These are phyloP conservation scores for Polypterus bichir DNA, from an alignment of 2,113 vertebrate genomes.

Conservation along the genomic window DNA sequence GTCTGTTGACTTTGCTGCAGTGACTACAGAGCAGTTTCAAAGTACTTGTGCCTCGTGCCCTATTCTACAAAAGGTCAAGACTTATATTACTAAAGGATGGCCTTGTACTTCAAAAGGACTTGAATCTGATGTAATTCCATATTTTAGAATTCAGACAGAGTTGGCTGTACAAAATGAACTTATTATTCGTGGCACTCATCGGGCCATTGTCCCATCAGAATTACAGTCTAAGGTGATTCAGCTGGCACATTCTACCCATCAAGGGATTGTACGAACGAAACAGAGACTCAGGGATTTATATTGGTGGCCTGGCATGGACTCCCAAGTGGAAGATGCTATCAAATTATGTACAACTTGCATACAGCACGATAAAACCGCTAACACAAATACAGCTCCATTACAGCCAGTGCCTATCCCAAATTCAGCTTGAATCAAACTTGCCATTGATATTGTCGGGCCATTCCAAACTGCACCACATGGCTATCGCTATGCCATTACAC, in stretches of 20 bases:
- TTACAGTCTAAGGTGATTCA: not conserved
- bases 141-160: not conserved
- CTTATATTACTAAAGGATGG: too few species aligned
- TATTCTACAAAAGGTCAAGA: too few species aligned
- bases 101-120: too few species aligned
- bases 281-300: not conserved
- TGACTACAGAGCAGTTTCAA: not conserved
- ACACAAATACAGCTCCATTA: too few species aligned
- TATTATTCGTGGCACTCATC: not conserved
- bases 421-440: too few species aligned
- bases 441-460: too few species aligned
- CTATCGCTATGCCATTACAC: too few species aligned
- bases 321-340: not conserved
- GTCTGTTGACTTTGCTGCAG: not conserved
- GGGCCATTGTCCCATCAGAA: not conserved
- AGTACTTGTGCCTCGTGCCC: too few species aligned
- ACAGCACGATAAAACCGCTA: not conserved
- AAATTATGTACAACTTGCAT: not conserved
- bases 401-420: too few species aligned
- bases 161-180: not conserved
- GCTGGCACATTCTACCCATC: not conserved
- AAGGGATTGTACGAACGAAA: not conserved
- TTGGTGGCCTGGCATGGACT: not conserved
- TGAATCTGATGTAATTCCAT: not conserved
- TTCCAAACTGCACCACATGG: too few species aligned